A percentile compares a stretch with the other conserved stretches of the same genome.
Evolutionary conservation across 2,797 vertebrate genomes (phyloP).

Genomic region (Micropoecilia bifurca): DNA sequence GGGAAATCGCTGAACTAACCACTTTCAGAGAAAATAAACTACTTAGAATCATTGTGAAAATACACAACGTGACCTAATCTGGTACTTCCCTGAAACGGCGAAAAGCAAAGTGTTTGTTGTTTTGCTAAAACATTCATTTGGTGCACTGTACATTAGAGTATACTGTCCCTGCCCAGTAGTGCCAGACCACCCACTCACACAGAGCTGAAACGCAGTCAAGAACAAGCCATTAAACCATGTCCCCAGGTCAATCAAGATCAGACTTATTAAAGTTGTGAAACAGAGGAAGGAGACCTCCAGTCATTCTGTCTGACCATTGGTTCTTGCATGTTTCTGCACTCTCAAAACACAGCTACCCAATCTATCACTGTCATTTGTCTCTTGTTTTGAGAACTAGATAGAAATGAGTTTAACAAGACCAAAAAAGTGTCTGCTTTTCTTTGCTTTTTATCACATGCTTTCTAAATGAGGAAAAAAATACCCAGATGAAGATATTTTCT

Average conservation of each 20-base stretch:
- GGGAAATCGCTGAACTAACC: conserved; percentile 58
- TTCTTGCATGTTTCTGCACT: conserved; percentile 51
- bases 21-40: conserved; percentile 55
- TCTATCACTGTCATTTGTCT: conserved; percentile 42
- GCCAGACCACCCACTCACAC: conserved; percentile 82
- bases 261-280: conserved; percentile 80
- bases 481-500: background rate
- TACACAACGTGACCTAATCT: conserved; percentile 67
- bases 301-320: conserved; percentile 49
- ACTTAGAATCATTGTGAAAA: conserved; percentile 67
- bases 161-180: conserved; percentile 63
- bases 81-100: conserved; percentile 62
- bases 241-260: conserved; percentile 82
- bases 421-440: background rate
- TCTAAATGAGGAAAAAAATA: conserved; percentile 4
- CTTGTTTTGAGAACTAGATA: conserved; percentile 11
- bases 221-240: conserved; percentile 81
- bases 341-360: conserved; percentile 23
- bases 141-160: conserved; percentile 73
- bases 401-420: conserved; percentile 14
- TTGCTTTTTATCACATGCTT: background rate
- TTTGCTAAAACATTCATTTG: conserved; percentile 75
- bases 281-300: conserved; percentile 56
- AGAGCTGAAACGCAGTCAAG: conserved; percentile 76
- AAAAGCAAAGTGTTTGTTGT: conserved; percentile 79